Base-by-base conservation (phyloP, 2,113 vertebrate species). In the Scophthalmus maximus region DNA sequence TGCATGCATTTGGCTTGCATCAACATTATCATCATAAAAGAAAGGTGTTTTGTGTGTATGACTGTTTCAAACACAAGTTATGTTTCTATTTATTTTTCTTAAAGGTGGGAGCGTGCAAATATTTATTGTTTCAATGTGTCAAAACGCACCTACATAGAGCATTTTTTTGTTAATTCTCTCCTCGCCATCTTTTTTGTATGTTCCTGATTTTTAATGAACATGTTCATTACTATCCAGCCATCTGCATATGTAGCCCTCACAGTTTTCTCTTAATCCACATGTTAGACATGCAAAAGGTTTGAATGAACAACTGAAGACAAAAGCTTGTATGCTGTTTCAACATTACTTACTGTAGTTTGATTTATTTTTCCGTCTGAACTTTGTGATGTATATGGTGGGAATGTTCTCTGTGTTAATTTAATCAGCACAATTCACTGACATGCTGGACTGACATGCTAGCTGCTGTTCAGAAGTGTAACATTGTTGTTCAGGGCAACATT, bases 341-440 rank as follows among this genome's bases (percentile, higher is more conserved):
- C 94, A 94, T 95, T 95, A 94, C 93, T 96, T 95, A 96, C 95
- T 98, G 97, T 99, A 97, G 95, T 95, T 95, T 92, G 90, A 94
- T 94, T 79, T 85, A 91, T 94, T 60, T 71, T 78, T 84, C 78
- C 93, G 82, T 95, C 94, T 96, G 94, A 95, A 95, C 95, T 93
- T 96, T 96, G 95, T 97, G 94, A 96, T 97, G 96, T 98, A 96
- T 96, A 96, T 97, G 96, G 95, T 98, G 95, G 95, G 94, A 95
- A 96, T 97, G 94, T 97, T 96, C 93, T 97, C 94, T 95, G 94
- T 97, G 95, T 98, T 98, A 98, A 98, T 98, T 98, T 98, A 99
- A 98, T 99, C 96, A 96, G 97, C 98, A 99, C 96, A 98, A 98
- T 97, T 99, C 97, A 99, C 96, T 98, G 97, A 99, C 96, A 98